phyloP scores from a whole-genome alignment of 2,888 invertebrate genomes.

The Endomychus coccineus region DNA sequence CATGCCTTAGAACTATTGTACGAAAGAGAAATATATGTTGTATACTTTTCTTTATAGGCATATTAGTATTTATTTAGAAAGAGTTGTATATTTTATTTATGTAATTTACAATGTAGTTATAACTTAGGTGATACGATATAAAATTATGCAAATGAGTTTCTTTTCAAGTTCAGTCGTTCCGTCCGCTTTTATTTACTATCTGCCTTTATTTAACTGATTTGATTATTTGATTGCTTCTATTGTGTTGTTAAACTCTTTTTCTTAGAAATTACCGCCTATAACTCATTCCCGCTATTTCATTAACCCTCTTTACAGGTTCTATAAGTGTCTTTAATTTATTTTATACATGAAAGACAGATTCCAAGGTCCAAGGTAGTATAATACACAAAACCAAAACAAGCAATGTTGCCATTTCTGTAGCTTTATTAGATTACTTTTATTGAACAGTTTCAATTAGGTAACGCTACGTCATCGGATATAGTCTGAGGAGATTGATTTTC shows the following conservation, averaged over 20 bases:
- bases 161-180: constrained; percentile 13
- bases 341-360: no score
- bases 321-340: no score
- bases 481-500: no score
- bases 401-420: no score
- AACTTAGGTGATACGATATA: constrained; percentile 11
- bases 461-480: no score
- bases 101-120: constrained; percentile 11
- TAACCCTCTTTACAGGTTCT: no score
- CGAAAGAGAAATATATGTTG: constrained; percentile 7
- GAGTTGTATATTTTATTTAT: constrained; percentile 16
- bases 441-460: no score
- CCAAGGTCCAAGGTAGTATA: no score
- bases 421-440: no score
- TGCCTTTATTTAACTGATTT: no score
- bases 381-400: no score
- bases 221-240: constrained; percentile 17
- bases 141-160: constrained; percentile 17
- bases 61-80: no score
- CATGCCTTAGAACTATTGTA: constrained; percentile 6
- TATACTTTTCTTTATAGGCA: constrained; percentile 10
- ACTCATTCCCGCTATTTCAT: constrained; percentile 16
- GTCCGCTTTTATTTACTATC: constrained; percentile 14
- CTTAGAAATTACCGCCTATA: constrained; percentile 14
- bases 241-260: constrained; percentile 16